Conservation (phyloP, 2,888 invertebrate species). For the Iphiclides podalirius region DNA sequence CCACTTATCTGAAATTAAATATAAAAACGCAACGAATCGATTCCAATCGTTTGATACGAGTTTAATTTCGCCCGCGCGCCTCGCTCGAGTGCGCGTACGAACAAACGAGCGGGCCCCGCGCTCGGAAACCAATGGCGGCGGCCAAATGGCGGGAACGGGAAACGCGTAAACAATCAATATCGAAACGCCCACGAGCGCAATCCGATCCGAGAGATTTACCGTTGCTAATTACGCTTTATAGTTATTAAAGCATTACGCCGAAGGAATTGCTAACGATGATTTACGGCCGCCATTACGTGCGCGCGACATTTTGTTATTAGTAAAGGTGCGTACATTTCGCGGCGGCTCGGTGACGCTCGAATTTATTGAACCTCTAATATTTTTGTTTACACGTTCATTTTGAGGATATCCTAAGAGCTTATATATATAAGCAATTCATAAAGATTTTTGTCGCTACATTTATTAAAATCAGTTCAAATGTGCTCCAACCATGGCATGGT, state of each 20-base stretch:
- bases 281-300: slow-evolving; percentile 67
- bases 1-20: slow-evolving; percentile 26
- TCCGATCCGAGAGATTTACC: slow-evolving; percentile 54
- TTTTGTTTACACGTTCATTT: too few species aligned
- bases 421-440: too few species aligned
- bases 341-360: neutral
- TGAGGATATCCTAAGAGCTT: too few species aligned
- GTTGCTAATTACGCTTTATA: slow-evolving; percentile 73
- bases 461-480: too few species aligned
- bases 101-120: slow-evolving; percentile 28
- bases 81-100: slow-evolving; percentile 30
- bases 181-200: slow-evolving; percentile 32
- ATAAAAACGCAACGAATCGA: slow-evolving; percentile 53
- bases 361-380: neutral
- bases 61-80: slow-evolving; percentile 36
- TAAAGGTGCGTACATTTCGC: slow-evolving; percentile 32
- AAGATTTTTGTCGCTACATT: too few species aligned
- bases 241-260: slow-evolving; percentile 64
- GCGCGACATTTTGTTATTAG: slow-evolving; percentile 44
- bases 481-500: too few species aligned
- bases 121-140: slow-evolving; percentile 19
- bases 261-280: slow-evolving; percentile 71
- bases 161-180: slow-evolving; percentile 42
- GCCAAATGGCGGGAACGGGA: slow-evolving; percentile 33
- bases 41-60: slow-evolving; percentile 36